A percentile compares a stretch with the other conserved stretches of the same genome.
These are phyloP conservation scores for Agrotis clavis DNA, from an alignment of 2,888 invertebrate species.

Conservation along the genomic window DNA sequence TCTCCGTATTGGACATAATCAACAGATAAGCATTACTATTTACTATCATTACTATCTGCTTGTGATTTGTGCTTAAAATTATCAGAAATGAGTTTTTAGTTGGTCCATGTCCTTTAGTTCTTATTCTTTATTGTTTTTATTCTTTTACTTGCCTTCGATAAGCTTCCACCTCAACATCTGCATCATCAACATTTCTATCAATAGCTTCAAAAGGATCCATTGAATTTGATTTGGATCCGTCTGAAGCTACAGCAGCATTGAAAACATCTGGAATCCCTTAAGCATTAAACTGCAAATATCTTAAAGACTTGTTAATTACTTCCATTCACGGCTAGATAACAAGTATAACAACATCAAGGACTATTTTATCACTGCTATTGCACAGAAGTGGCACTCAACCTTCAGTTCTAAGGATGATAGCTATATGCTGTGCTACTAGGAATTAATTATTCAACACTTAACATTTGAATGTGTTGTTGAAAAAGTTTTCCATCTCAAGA, in stretches of 20 bases:
- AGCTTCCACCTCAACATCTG: not conserved
- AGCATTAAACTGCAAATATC: constrained; percentile 8
- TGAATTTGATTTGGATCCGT: not conserved
- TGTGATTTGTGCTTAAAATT: not conserved
- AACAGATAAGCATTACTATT: too few relatives aligned
- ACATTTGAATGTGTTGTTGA: constrained; percentile 1
- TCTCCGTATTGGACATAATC: not conserved
- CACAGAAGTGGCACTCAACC: constrained; percentile 41
- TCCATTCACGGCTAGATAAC: constrained; percentile 31
- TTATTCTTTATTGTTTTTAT: not conserved
- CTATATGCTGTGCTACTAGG: not conserved
- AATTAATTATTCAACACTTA: constrained; percentile 8
- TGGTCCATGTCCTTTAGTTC: not conserved
- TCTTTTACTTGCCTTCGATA: too few relatives aligned
- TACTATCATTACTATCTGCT: too few relatives aligned
- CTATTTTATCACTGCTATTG: constrained; percentile 24
- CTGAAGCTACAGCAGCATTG: not conserved
- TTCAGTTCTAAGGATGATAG: constrained; percentile 6
- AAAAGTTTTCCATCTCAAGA: constrained; percentile 1
- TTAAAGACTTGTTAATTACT: constrained; percentile 35
- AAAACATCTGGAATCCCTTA: constrained; percentile 24
- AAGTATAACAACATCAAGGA: constrained; percentile 32
- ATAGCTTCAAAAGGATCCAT: not conserved
- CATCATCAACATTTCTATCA: not conserved
- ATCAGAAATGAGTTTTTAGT: not conserved